Evolutionary conservation across 2,888 invertebrate species (phyloP).

Genomic region (Nephrotoma appendiculata): DNA sequence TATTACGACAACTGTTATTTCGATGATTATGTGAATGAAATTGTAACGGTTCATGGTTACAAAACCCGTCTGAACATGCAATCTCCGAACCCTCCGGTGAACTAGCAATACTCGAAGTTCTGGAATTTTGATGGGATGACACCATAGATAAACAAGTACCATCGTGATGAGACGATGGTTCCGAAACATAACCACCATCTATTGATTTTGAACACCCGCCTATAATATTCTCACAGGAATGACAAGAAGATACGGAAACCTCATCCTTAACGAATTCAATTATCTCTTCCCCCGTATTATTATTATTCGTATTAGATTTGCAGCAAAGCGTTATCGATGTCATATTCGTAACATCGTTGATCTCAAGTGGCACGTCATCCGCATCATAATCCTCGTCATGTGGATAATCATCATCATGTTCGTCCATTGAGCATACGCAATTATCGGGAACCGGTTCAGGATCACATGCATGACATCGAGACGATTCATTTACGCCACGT

Average conservation of each 20-base stretch:
- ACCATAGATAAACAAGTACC: conserved; percentile 37
- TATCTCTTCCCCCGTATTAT: neutral
- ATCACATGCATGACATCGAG: conserved; percentile 11
- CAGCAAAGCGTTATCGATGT: neutral
- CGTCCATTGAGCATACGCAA: conserved; percentile 16
- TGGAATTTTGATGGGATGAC: conserved; percentile 36
- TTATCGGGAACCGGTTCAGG: conserved; percentile 12
- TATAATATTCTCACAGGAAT: conserved; percentile 38
- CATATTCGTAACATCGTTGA: conserved; percentile 5
- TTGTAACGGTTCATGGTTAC: conserved; percentile 47
- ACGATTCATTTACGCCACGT: conserved; percentile 30
- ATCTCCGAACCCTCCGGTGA: conserved; percentile 84
- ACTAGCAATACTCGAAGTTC: conserved; percentile 64
- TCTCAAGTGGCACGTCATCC: conserved; percentile 16
- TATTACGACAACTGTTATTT: conserved; percentile 5
- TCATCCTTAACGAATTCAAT: neutral
- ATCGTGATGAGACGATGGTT: conserved; percentile 46
- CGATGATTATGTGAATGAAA: conserved; percentile 18
- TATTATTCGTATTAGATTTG: neutral
- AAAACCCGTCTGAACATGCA: conserved; percentile 77
- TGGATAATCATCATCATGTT: conserved; percentile 7
- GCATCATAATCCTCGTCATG: conserved; percentile 34
- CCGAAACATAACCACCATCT: conserved; percentile 83
- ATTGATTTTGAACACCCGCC: conserved; percentile 41
- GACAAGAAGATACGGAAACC: conserved; percentile 26